These are phyloP conservation scores for Dromas ardeola DNA, from an alignment of 2,113 vertebrate genomes.

Conservation along the genomic window DNA sequence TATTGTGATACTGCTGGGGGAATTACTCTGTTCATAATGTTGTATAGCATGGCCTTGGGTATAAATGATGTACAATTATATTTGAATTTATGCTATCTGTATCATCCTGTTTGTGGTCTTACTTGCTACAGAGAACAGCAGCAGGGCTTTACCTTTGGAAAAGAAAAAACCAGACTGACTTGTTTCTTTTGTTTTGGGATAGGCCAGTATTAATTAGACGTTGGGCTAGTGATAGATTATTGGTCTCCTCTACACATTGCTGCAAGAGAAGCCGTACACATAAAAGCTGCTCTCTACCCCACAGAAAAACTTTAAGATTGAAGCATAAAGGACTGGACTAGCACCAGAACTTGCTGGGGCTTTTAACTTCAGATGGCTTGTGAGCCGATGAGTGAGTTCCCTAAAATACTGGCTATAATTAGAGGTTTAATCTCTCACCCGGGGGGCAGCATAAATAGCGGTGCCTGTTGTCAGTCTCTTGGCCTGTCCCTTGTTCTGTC, in stretches of 20 bases:
- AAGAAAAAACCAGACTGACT: not conserved
- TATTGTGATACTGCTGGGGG: conserved; percentile 45
- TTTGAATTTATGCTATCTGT: conserved; percentile 42
- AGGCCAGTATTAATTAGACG: not conserved
- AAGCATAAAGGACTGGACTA: not conserved
- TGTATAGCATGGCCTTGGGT: conserved; percentile 29
- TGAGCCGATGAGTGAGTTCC: not conserved
- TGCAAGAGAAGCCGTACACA: too few species aligned
- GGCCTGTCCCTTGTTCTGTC: not conserved
- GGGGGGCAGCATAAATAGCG: fast-evolving
- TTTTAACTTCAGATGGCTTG: fast-evolving
- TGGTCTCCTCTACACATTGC: fast-evolving
- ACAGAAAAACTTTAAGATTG: not conserved
- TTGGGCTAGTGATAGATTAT: not conserved
- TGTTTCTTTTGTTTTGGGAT: not conserved
- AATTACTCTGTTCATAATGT: conserved; percentile 54
- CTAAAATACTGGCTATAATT: not conserved
- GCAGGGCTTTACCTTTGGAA: not conserved
- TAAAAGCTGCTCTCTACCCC: not conserved
- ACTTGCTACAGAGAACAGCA: not conserved
- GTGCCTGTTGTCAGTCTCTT: not conserved
- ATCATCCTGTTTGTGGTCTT: conserved; percentile 45
- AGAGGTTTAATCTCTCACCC: not conserved
- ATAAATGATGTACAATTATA: conserved; percentile 71
- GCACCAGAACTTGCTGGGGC: not conserved